These are phyloP conservation scores for Calliphora vomitoria DNA, from an alignment of 2,888 invertebrate species.

Conservation along the genomic window DNA sequence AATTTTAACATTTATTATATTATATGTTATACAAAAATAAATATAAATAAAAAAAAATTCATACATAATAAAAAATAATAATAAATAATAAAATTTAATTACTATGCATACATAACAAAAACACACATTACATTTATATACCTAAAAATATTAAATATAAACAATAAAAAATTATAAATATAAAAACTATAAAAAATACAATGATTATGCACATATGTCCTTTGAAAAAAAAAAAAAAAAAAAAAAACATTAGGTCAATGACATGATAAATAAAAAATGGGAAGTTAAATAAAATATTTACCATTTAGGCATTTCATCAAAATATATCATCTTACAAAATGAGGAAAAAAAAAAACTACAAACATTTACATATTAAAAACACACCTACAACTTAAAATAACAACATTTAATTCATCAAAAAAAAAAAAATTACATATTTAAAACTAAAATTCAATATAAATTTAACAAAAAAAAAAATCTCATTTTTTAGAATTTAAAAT, in stretches of 20 bases:
- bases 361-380: slow-evolving; percentile 3
- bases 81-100: slow-evolving; percentile 53
- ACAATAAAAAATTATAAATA: slow-evolving; percentile 50
- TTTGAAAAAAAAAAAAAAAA: slow-evolving; percentile 21
- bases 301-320: slow-evolving; percentile 57
- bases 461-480: not conserved
- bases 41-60: slow-evolving; percentile 14
- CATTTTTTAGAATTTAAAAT: slow-evolving; percentile 12
- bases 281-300: slow-evolving; percentile 45
- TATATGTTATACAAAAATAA: slow-evolving; percentile 67
- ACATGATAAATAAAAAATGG: slow-evolving; percentile 18
- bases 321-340: slow-evolving; percentile 34
- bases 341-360: not conserved
- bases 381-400: slow-evolving; percentile 7
- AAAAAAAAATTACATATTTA: not conserved
- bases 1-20: slow-evolving; percentile 71
- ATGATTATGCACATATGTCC: slow-evolving; percentile 54
- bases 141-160: slow-evolving; percentile 43
- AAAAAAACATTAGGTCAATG: slow-evolving; percentile 41
- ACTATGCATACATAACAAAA: slow-evolving; percentile 57
- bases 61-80: slow-evolving; percentile 49
- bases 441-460: slow-evolving; percentile 14
- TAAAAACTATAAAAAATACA: slow-evolving; percentile 32
- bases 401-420: not conserved
- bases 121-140: slow-evolving; percentile 63